Conservation (phyloP, 2,888 invertebrate genomes). For the Pycnomerus fuliginosus region DNA sequence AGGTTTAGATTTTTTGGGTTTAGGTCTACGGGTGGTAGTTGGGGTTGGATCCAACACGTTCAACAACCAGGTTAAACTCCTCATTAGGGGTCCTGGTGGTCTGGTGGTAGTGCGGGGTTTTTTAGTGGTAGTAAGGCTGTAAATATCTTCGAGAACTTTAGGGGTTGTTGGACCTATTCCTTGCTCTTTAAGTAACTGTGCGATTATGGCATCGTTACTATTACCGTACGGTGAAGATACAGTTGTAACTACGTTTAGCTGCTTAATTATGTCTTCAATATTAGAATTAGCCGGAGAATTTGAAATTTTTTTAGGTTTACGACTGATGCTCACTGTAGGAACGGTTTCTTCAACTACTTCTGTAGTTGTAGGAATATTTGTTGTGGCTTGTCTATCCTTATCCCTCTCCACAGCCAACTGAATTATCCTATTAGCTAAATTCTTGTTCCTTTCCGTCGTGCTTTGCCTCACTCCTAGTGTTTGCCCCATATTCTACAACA, state of each 20-base stretch:
- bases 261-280: slow-evolving; percentile 43
- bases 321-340: too few relatives aligned
- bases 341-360: slow-evolving; percentile 23
- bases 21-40: slow-evolving; percentile 29
- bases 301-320: slow-evolving; percentile 19
- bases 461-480: too few relatives aligned
- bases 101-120: slow-evolving; percentile 37
- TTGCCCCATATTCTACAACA: slow-evolving; percentile 26
- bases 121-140: slow-evolving; percentile 26
- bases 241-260: slow-evolving; percentile 42
- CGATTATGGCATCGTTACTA: slow-evolving; percentile 68
- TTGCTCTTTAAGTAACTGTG: slow-evolving; percentile 68
- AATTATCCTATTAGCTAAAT: slow-evolving; percentile 41
- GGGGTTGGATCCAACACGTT: slow-evolving; percentile 46
- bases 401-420: slow-evolving; percentile 44
- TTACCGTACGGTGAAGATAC: slow-evolving; percentile 53
- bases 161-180: slow-evolving; percentile 73
- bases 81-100: slow-evolving; percentile 48
- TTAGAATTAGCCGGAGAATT: not conserved
- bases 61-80: slow-evolving; percentile 50
- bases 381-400: slow-evolving; percentile 28
- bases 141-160: slow-evolving; percentile 42
- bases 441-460: slow-evolving; percentile 24
- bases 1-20: slow-evolving; percentile 31
- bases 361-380: slow-evolving; percentile 23